Conservation (phyloP, 2,113 vertebrate genomes). For the Lamprologus tigripictilis region DNA sequence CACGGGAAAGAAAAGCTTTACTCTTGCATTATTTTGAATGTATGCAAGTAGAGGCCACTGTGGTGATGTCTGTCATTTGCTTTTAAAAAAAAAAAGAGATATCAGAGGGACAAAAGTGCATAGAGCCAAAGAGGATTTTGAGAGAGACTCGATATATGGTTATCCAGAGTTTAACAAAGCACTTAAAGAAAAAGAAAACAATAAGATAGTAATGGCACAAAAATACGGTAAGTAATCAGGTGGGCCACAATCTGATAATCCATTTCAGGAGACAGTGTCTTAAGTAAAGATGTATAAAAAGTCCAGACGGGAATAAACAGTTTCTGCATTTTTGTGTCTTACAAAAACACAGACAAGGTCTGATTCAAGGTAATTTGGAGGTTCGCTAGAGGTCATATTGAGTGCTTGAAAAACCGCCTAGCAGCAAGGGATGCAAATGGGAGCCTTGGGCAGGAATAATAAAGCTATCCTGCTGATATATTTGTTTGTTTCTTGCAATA, state of each 20-base stretch:
- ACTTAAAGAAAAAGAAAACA: constrained; percentile 15
- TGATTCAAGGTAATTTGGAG: background rate
- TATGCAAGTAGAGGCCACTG: background rate
- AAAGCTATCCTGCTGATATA: constrained; percentile 19
- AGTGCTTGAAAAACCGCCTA: constrained; percentile 6
- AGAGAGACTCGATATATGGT: constrained; percentile 34
- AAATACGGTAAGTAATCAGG: constrained; percentile 20
- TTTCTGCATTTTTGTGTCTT: background rate
- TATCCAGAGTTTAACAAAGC: constrained; percentile 48
- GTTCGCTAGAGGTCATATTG: background rate
- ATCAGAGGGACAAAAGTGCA: constrained; percentile 11
- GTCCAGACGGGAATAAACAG: background rate
- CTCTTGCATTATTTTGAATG: background rate
- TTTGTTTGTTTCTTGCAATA: constrained; percentile 6
- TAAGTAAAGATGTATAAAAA: background rate
- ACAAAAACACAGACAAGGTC: background rate
- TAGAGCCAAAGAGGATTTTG: constrained; percentile 2
- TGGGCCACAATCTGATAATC: constrained; percentile 24
- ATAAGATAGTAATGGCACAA: constrained; percentile 9
- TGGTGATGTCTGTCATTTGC: background rate
- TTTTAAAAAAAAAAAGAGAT: constrained; percentile 18
- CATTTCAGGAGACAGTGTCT: background rate
- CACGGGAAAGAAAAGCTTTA: background rate
- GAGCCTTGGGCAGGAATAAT: background rate
- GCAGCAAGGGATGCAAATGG: background rate